These are phyloP conservation scores for Wiebesia pumilae DNA, from an alignment of 1,140 invertebrate genomes.

Conservation along the genomic window DNA sequence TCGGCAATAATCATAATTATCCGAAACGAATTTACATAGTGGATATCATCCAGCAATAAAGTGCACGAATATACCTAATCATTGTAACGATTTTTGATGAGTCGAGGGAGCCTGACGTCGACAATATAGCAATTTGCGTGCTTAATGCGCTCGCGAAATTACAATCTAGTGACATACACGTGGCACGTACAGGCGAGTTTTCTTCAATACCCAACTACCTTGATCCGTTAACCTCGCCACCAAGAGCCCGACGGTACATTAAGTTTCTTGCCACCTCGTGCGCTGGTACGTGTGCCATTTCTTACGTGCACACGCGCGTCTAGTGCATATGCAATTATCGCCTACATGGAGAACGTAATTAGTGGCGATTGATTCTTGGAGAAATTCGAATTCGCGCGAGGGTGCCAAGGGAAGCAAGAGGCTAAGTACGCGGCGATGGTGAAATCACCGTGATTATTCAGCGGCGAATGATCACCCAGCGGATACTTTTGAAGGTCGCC, in stretches of 20 bases:
- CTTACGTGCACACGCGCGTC: not conserved
- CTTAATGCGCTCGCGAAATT: not conserved
- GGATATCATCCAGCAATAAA: not conserved
- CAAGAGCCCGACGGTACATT: conserved; percentile 56
- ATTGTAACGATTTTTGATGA: not conserved
- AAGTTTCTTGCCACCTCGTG: conserved; percentile 48
- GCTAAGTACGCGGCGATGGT: not conserved
- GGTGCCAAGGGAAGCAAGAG: not conserved
- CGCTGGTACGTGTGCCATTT: not conserved
- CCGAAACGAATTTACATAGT: not conserved
- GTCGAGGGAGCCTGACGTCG: not conserved
- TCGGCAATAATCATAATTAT: conserved; percentile 2
- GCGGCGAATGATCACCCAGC: not conserved
- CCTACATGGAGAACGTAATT: not conserved
- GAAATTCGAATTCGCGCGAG: not conserved
- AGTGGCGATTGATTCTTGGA: not conserved
- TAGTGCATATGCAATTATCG: not conserved
- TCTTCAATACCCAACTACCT: conserved; percentile 60
- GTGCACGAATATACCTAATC: not conserved
- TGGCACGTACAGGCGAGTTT: conserved; percentile 10
- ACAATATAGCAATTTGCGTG: conserved; percentile 4
- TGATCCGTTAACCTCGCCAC: conserved; percentile 69
- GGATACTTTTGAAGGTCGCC: not conserved
- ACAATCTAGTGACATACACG: conserved; percentile 18
- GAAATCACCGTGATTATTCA: not conserved